These are phyloP conservation scores for Spheniscus mendiculus DNA, from an alignment of 2,113 vertebrate genomes.

Conservation along the genomic window DNA sequence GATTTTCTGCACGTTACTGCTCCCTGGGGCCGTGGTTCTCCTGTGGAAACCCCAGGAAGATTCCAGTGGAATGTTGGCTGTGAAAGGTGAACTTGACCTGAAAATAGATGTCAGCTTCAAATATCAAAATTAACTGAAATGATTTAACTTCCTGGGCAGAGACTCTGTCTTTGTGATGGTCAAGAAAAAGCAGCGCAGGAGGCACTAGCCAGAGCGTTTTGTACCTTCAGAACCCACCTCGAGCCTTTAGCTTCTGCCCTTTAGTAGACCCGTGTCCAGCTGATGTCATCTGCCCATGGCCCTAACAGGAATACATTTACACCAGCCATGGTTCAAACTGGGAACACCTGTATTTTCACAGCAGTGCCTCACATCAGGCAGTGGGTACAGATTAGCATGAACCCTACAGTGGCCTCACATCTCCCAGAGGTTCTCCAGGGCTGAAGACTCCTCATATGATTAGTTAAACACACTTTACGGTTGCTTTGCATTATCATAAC, in stretches of 20 bases:
- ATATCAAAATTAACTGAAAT: not conserved
- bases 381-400: not conserved
- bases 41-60: not conserved
- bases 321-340: not conserved
- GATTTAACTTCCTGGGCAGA: not conserved
- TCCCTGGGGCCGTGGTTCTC: not conserved
- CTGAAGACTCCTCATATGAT: not conserved
- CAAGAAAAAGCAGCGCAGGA: not conserved
- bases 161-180: not conserved
- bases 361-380: not conserved
- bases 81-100: not conserved
- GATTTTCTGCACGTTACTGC: not conserved
- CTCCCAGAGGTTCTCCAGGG: not conserved
- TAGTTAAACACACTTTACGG: not conserved
- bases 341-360: not conserved
- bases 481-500: not conserved
- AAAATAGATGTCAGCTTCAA: not conserved
- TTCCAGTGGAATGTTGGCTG: not conserved
- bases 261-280: not conserved
- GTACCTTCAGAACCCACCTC: not conserved
- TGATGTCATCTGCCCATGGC: not conserved
- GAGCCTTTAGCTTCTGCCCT: not conserved
- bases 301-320: not conserved
- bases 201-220: not conserved
- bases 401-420: not conserved